These are phyloP conservation scores for Plectropomus leopardus DNA, from an alignment of 2,113 vertebrate species.

Conservation along the genomic window DNA sequence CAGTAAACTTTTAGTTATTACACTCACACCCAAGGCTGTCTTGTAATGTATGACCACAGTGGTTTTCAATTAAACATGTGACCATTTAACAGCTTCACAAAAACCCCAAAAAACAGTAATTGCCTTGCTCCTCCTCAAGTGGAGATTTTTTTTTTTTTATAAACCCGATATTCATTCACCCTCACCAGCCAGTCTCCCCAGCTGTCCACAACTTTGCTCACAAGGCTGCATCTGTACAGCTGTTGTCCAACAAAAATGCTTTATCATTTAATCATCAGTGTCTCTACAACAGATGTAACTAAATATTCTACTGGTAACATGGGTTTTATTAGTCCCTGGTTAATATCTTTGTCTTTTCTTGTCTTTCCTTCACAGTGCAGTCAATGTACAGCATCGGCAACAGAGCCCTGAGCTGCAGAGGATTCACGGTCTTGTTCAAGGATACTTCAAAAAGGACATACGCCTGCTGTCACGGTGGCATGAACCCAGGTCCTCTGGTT, in stretches of 20 bases:
- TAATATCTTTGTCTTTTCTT: neutral
- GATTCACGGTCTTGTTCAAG: slow-evolving; percentile 18
- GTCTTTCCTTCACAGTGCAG: neutral
- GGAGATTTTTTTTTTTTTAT: slow-evolving; percentile 7
- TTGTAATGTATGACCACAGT: neutral
- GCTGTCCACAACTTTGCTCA: no score
- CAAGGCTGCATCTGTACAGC: neutral
- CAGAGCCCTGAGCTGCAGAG: neutral
- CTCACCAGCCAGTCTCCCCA: no score
- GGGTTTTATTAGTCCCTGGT: neutral
- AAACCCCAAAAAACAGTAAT: neutral
- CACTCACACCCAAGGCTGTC: neutral
- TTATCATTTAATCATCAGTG: neutral
- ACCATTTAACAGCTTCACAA: neutral
- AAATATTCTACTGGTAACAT: neutral
- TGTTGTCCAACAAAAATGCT: neutral
- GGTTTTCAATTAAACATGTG: neutral
- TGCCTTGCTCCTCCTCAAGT: neutral
- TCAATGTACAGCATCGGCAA: slow-evolving; percentile 20
- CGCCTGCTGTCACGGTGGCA: slow-evolving; percentile 27
- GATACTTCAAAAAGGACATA: slow-evolving; percentile 24
- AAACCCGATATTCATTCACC: neutral
- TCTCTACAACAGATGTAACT: neutral
- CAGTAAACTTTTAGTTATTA: neutral
- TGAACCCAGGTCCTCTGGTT: slow-evolving; percentile 40